These are phyloP conservation scores for Axinella damicornis DNA, from an alignment of 37 sponge, comb jelly and placozoan species.

Conservation along the genomic window DNA sequence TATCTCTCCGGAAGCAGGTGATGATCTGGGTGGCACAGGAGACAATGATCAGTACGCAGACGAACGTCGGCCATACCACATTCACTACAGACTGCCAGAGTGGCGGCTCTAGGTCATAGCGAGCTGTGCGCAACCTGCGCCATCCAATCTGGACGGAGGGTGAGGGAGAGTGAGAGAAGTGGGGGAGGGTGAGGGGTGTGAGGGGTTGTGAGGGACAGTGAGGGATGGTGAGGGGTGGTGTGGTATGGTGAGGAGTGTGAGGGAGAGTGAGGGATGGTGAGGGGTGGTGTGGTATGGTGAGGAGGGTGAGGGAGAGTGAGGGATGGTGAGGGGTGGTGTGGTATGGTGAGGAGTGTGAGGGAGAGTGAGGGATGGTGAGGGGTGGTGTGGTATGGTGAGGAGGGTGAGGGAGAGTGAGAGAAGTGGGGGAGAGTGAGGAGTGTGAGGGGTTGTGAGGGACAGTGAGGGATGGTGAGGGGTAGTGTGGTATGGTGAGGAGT, in stretches of 20 bases:
- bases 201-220: not conserved
- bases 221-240: not conserved
- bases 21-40: constrained; percentile 65
- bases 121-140: constrained; percentile 31
- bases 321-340: not conserved
- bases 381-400: too few relatives aligned
- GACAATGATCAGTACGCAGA: constrained; percentile 47
- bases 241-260: too few relatives aligned
- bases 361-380: not conserved
- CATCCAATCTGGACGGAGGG: constrained; percentile 53
- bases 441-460: not conserved
- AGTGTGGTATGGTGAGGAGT: not conserved
- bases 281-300: too few relatives aligned
- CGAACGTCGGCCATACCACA: constrained; percentile 58
- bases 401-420: not conserved
- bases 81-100: constrained; percentile 33
- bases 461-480: too few relatives aligned
- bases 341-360: too few relatives aligned
- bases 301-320: not conserved
- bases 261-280: too few relatives aligned
- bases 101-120: constrained; percentile 52
- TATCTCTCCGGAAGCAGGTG: constrained; percentile 68
- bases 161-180: not conserved
- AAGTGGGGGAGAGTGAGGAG: too few relatives aligned
- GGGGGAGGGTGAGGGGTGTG: not conserved